A percentile compares a stretch with the other conserved stretches of the same genome.
phyloP scores from a whole-genome alignment of 2,888 invertebrate species.

The Lepas anatifera region DNA sequence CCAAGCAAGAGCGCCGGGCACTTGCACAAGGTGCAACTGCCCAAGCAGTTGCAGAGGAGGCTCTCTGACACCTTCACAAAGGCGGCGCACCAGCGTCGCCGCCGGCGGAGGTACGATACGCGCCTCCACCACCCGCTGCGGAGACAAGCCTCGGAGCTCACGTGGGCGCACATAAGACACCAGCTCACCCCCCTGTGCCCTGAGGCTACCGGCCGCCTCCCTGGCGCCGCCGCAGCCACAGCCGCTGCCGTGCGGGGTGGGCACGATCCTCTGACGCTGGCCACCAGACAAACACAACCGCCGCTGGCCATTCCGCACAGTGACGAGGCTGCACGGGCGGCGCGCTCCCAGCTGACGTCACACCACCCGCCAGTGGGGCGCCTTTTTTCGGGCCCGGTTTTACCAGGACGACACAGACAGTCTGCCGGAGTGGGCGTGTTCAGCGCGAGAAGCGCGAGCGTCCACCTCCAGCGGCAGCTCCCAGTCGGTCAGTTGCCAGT shows the following conservation, averaged over 20 bases:
- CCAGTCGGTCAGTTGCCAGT: background rate
- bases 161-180: background rate
- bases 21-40: background rate
- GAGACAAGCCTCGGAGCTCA: background rate
- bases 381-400: too few species aligned
- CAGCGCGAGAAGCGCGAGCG: background rate
- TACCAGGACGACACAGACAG: background rate
- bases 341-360: background rate
- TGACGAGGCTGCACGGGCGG: background rate
- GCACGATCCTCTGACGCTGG: too few species aligned
- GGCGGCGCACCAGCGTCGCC: background rate
- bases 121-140: background rate
- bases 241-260: too few species aligned
- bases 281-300: background rate
- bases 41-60: background rate
- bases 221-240: background rate
- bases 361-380: too few species aligned
- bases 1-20: background rate
- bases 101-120: background rate
- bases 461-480: too few species aligned
- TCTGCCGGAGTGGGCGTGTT: background rate
- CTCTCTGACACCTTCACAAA: background rate
- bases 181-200: background rate
- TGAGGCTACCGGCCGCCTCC: background rate
- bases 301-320: conserved; percentile 6